A percentile compares a stretch with the other conserved stretches of the same genome.
Evolutionary conservation across 92 coral and sea anemone genomes (phyloP).

Genomic region (Anthopleura xanthogrammica): DNA sequence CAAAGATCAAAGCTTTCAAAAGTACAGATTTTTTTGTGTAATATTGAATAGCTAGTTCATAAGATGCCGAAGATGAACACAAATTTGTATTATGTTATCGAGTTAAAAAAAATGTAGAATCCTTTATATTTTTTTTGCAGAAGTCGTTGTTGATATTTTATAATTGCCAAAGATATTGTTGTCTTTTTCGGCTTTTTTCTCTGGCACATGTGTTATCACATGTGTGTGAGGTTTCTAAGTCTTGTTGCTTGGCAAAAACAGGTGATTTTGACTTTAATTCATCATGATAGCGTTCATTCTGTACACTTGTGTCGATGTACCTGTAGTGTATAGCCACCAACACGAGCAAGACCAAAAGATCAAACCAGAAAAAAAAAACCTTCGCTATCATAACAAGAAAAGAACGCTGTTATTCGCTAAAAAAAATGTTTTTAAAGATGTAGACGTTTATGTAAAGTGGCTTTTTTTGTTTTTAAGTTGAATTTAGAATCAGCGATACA

Average conservation of each 20-base stretch:
- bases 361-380: background rate
- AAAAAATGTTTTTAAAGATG: no score
- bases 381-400: no score
- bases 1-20: background rate
- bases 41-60: no score
- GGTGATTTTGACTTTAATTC: conserved; percentile 22
- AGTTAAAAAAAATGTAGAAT: no score
- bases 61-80: no score
- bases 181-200: background rate
- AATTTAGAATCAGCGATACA: background rate
- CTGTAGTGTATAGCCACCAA: conserved; percentile 21
- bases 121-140: no score
- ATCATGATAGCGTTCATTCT: background rate
- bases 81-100: no score
- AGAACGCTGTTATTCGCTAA: no score
- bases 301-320: conserved; percentile 4
- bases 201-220: conserved; percentile 30
- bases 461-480: background rate
- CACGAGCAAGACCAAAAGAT: conserved; percentile 16
- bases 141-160: background rate
- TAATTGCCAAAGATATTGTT: background rate
- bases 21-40: background rate
- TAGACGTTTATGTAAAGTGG: no score
- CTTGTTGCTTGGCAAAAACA: conserved; percentile 35
- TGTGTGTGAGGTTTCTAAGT: background rate